Percentiles rank a stretch among this genome's conserved stretches.
Evolutionary conservation across 2,797 vertebrate species (phyloP).

Genomic region (Hypotaenidia okinawae): DNA sequence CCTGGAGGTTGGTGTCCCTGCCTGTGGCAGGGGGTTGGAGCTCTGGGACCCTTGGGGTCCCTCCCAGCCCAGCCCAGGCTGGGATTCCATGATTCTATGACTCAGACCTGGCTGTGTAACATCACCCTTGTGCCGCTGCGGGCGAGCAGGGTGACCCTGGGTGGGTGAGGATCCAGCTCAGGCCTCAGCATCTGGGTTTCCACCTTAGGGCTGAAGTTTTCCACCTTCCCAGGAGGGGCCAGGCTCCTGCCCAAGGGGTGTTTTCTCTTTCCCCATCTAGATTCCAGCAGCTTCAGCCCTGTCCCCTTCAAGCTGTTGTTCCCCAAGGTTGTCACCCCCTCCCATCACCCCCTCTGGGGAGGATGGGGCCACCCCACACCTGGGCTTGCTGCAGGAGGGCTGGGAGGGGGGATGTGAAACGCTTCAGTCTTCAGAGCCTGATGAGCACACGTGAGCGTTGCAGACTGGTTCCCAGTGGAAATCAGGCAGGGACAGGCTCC

Average conservation of each 20-base stretch:
- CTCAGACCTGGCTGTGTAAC: fast-evolving
- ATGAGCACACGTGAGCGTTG: neutral
- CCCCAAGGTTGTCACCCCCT: neutral
- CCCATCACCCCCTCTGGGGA: fast-evolving
- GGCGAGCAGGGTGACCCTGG: no score
- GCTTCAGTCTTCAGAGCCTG: neutral
- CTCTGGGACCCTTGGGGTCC: no score
- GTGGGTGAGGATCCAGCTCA: neutral
- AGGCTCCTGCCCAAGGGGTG: fast-evolving
- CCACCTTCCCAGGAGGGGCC: neutral
- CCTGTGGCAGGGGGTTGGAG: no score
- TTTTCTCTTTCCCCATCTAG: neutral
- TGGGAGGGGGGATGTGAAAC: neutral
- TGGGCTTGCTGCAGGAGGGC: neutral
- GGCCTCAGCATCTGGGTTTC: fast-evolving
- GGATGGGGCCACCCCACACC: fast-evolving
- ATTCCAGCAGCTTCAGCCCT: neutral
- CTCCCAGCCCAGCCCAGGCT: no score
- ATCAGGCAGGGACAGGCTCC: neutral
- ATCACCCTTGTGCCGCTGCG: fast-evolving
- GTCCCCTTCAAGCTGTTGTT: neutral
- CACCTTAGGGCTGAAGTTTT: neutral
- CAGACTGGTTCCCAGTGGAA: conserved; percentile 5
- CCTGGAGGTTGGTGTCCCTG: no score
- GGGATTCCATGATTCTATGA: no score